Base-by-base conservation (phyloP, 1,140 invertebrate genomes). In the Goniozus legneri region DNA sequence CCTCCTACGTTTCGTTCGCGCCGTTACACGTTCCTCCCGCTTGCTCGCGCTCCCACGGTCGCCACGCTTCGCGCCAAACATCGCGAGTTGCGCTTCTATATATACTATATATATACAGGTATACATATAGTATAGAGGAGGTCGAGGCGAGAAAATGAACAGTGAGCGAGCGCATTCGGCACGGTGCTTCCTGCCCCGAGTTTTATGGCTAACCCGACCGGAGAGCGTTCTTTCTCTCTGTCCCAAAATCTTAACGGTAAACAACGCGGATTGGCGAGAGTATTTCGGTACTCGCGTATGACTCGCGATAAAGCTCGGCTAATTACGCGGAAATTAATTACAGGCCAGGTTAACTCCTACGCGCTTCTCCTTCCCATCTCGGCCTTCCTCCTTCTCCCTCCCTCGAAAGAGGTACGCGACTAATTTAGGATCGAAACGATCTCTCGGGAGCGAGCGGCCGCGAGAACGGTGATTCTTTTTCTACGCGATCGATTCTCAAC, bases 311-410 rank as follows among this genome's bases (percentile, higher is more conserved):
- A 42, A 40, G 50, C 54, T 51, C 51, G 48, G 50, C 54, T 65
- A 65, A 65, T 65, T 65, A 65, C 59, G 54, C 53, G 50, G 47
- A 58, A 55, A 64, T 64, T 60, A 64, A 64, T 65, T 65, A 58
- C 50, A 54, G 52, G 36, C 50, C 38, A 40, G 24, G 4, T 27
- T 6, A 4, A 27, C 4, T 10, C 24, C 24, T 4, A 4, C 24
- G 10, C 24, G 4, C 10, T 27, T 27, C 24, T 15, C n/a, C 6
- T 13, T 13, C 32, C 32, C 1, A 33, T 18, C 14, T 34, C 12
- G 24, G 19, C 22, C 8, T 40, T 14, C 14, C 8, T 24, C 15
- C 24, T 24, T 22, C 24, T 41, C n/a, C 31, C 39, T 41, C 16
- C 35, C 20, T 22, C 30, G 18, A n/a, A 7, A 19, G 37, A 10